Base-by-base conservation (phyloP, 2,888 invertebrate genomes). In the Theretra japonica region DNA sequence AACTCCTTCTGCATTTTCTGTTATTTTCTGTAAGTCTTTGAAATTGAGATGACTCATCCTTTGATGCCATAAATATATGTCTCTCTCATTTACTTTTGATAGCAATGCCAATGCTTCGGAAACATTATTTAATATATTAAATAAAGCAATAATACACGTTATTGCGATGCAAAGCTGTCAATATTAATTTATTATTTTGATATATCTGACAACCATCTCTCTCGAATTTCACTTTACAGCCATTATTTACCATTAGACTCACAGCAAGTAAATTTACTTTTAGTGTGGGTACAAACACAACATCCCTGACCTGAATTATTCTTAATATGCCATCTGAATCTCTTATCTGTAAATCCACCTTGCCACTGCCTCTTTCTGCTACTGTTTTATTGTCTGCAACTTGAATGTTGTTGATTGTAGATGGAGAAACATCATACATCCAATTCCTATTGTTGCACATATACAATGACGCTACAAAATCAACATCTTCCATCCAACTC, bases 211-310 rank as follows among this genome's bases (percentile, higher is more conserved):
- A 74, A 50, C 73, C 72, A 25, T 73, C 72, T 62, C 30, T 70
- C 25, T 68, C 69, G 23, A 72, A 60, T 62, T 56, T 72, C 23
- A 75, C 73, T 33, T 74, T 68, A 71, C 68, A 68, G 19, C 74
- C 72, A 72, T 70, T 76, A n/a, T 57, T 72, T 70, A 58, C 28
- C 65, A 72, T 72, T 68, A 70, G 70, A 70, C 72, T 72, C 28
- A 72, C 69, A 70, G 72, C 69, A 58, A 69, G 69, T 65, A 70
- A 62, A 70, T 70, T 72, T 8, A 25, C n/a, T 70, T 6, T 59
- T 59, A 59, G 25, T 23, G 59, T 23, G 25, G 25, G 59, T 25
- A 25, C 25, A 59, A 7, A 59, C 23, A 59, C 21, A 23, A 59
- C 59, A 59, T 59, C 25, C 23, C 25, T 59, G 23, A 25, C 59